Evolutionary conservation across 2,113 vertebrate species (phyloP).

Genomic region (Gulo gulo): DNA sequence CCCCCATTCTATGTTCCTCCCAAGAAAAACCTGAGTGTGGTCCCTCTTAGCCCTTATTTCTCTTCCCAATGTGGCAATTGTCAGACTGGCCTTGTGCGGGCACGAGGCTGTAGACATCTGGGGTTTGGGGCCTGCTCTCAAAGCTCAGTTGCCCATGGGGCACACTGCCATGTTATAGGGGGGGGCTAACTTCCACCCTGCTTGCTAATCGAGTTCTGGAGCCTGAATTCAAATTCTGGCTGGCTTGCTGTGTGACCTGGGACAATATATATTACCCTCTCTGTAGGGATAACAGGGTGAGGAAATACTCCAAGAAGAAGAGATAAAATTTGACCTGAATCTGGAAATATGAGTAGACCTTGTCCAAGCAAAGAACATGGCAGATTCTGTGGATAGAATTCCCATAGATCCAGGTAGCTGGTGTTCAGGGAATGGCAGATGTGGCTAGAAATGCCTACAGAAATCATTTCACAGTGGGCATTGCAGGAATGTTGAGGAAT

Average conservation of each 20-base stretch:
- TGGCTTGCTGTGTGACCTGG: background rate
- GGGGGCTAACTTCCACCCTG: background rate
- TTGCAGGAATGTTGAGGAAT: background rate
- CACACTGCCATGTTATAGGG: background rate
- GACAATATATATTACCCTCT: constrained; percentile 6
- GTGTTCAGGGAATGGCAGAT: background rate
- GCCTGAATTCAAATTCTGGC: background rate
- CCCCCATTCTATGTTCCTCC: background rate
- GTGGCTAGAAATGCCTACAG: background rate
- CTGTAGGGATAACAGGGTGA: background rate
- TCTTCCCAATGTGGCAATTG: background rate
- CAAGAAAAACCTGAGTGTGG: background rate
- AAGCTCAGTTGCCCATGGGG: background rate
- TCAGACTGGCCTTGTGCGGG: background rate
- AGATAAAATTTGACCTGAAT: background rate
- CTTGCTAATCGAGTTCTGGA: background rate
- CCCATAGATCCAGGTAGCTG: background rate
- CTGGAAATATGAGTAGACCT: background rate
- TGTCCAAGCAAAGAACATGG: background rate
- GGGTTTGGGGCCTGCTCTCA: background rate
- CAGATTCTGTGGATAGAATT: background rate
- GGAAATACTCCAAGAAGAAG: background rate
- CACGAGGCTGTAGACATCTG: background rate
- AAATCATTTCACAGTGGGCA: background rate
- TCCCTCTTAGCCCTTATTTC: background rate